Base-by-base conservation (phyloP, 2,888 invertebrate species). In the Cheilosia vernalis region DNA sequence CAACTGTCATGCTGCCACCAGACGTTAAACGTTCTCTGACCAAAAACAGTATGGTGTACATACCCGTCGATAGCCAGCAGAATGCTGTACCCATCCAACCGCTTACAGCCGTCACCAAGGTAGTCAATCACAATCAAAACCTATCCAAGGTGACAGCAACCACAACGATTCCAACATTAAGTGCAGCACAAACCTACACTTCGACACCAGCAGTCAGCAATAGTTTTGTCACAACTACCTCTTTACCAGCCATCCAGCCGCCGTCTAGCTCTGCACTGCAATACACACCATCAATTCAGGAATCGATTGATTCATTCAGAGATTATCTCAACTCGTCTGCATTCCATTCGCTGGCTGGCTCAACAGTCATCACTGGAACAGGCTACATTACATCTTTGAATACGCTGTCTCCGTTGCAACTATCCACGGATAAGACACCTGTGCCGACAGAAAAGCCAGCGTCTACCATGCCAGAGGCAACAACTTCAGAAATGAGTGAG, bases 11-110 rank as follows among this genome's bases (percentile, higher is more conserved):
- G 33, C 21, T 69, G 17, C 74, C 76, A 30, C 74, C 49, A 53
- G 80, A 85, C 5, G 60, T 77, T 7, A 88, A 87, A 27, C 81
- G 88, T 40, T 73, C 87, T 2, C 74, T 91, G 69, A 87, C 90
- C 7, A 89, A 89, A 51, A 90, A 90, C 17, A 91, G 90, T 63
- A 92, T 92, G 92, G 92, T 92, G 2, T 90, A 91, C 27, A 92
- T 92, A 88, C 92, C 92, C 6, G 76, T 89, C n/a, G 90, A 91
- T 60, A 78, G 51, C 24, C 82, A 86, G 42, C 63, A 89, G 80
- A 80, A 83, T 53, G 17, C 87, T 24, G 69, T 90, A 19, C 90
- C 91, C 0, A 89, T 91, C 64, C 90, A 92, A 5, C 90, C 90
- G 0, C 51, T 91, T 17, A 89, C 90, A 2, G 91, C 92, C 0